Base-by-base conservation (phyloP, 1,140 invertebrate species). In the Scaptodrosophila lebanonensis region DNA sequence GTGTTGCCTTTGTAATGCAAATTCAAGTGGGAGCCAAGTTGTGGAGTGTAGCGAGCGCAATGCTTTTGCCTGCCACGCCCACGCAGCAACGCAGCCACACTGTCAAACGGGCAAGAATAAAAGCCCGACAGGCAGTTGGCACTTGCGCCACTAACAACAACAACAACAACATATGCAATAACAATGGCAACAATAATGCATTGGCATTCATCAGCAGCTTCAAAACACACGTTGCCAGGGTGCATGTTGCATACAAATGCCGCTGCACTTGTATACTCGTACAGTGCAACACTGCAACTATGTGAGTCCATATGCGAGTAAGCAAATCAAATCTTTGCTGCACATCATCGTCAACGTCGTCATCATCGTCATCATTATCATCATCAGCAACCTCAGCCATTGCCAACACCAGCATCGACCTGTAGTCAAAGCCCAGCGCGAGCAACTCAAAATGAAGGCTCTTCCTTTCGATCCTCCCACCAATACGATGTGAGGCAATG, bases 21-120 rank as follows among this genome's bases (percentile, higher is more conserved):
- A 82, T 82, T 75, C 75, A 83, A 82, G 75, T 82, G 76, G 75
- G 75, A 82, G 75, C 75, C 75, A 64, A 82, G 75, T 70, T 51
- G 66, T 58, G 66, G 43, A 43, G 61, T 43, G 52, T 65, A 79
- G 75, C 82, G 68, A 38, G 32, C 12, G 32, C 32, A 9, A n/a
- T 11, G 32, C 32, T 3, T 27, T 50, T 33, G 54, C 30, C 43
- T 65, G 68, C 75, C 75, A 75, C 75, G 75, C 75, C 75, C 44
- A 82, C 27, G 2, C 65, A 35, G 43, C 47, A 49, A 40, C 18
- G 57, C 43, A 56, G n/a, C n/a, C 30, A 49, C n/a, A 9, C n/a
- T 27, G 40, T 32, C 50, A 29, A 20, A 33, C n/a, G n/a, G n/a
- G 29, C 11, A 15, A 20, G 20, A 44, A 16, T 36, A 44, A 17